Percentiles rank a stretch among this genome's conserved stretches.
Evolutionary conservation across 2,113 vertebrate genomes (phyloP).

Genomic region (Sakesphorus luctuosus): DNA sequence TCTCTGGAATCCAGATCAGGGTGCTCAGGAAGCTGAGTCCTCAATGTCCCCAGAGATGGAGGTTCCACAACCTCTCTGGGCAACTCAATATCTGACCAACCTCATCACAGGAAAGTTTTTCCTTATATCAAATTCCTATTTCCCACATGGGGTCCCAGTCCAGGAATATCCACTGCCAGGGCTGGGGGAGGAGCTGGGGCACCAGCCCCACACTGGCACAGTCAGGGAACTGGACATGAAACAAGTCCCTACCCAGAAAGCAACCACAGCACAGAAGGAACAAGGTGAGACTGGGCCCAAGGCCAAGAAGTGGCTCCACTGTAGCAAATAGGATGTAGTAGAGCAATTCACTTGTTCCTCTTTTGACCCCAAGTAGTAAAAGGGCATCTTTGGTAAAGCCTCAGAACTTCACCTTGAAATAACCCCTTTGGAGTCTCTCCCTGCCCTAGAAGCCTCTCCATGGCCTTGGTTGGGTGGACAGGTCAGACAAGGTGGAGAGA

Average conservation of each 20-base stretch:
- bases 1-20: not conserved
- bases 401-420: not conserved
- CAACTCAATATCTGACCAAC: not conserved
- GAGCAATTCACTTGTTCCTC: not conserved
- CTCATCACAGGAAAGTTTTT: not conserved
- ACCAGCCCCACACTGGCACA: not conserved
- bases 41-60: not conserved
- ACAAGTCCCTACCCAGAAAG: not conserved
- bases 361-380: not conserved
- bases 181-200: not conserved
- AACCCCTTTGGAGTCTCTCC: not conserved
- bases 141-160: accelerated
- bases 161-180: accelerated
- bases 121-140: accelerated
- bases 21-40: not conserved
- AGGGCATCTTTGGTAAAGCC: not conserved
- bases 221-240: not conserved
- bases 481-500: not conserved
- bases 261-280: not conserved
- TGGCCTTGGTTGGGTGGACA: not conserved
- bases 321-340: constrained; percentile 8
- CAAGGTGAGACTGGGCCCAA: not conserved
- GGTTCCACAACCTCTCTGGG: not conserved
- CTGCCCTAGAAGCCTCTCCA: not conserved
- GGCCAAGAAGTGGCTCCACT: not conserved